A percentile compares a stretch with the other conserved stretches of the same genome.
Evolutionary conservation across 2,797 vertebrate genomes (phyloP).

Genomic region (Hemibagrus guttatus): DNA sequence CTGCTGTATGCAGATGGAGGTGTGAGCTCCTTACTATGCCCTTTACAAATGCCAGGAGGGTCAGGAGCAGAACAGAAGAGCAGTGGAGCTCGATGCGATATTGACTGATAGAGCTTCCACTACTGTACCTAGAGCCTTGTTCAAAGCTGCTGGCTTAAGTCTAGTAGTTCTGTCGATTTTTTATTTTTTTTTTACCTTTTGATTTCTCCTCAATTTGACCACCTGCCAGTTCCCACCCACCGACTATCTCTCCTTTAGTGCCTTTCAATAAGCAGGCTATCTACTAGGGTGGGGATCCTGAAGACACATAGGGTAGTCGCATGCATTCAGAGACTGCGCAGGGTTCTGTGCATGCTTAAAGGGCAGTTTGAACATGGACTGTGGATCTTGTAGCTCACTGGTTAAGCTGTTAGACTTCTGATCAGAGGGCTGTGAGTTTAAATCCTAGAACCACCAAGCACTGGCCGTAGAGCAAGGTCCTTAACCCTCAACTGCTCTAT

Average conservation of each 20-base stretch:
- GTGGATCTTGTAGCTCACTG: no score
- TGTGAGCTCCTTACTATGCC: conserved; percentile 64
- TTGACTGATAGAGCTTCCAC: neutral
- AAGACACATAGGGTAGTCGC: neutral
- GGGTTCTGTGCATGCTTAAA: no score
- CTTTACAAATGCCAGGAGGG: conserved; percentile 75
- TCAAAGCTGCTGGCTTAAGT: neutral
- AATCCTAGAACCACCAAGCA: no score
- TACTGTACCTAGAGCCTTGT: neutral
- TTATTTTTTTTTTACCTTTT: no score
- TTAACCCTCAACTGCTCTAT: no score
- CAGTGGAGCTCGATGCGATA: neutral
- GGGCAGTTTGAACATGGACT: no score
- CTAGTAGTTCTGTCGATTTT: no score
- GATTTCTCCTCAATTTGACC: neutral
- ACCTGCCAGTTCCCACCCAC: neutral
- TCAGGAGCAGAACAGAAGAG: conserved; percentile 47
- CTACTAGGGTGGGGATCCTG: neutral
- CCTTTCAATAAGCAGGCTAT: neutral
- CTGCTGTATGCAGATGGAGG: conserved; percentile 68
- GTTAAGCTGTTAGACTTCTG: no score
- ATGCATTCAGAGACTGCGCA: neutral
- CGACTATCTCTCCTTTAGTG: neutral
- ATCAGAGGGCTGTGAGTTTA: no score
- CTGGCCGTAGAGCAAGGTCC: no score